phyloP scores from a whole-genome alignment of 2,888 invertebrate genomes.

The Achlya flavicornis region DNA sequence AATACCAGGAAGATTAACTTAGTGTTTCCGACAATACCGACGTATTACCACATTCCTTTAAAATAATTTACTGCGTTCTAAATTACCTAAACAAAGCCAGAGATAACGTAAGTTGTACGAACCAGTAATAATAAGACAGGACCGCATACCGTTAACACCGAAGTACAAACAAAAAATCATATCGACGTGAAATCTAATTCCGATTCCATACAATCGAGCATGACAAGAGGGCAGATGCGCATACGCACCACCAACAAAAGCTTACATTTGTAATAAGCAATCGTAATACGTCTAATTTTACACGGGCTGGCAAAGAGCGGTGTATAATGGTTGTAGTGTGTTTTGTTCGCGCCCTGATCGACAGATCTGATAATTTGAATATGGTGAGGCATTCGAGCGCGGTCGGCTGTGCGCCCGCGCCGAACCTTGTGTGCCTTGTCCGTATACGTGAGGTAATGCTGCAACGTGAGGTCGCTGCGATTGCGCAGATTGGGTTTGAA shows the following conservation, averaged over 20 bases:
- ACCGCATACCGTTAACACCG: conserved; percentile 37
- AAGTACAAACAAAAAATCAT: conserved; percentile 44
- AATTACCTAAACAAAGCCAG: not conserved
- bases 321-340: conserved; percentile 42
- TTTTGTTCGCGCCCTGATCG: conserved; percentile 73
- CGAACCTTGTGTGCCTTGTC: not conserved
- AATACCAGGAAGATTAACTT: no score
- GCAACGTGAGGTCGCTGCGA: conserved; percentile 31
- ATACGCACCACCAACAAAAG: conserved; percentile 60
- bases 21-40: no score
- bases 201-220: conserved; percentile 64
- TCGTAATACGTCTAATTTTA: conserved; percentile 69
- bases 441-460: not conserved
- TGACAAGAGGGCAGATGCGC: conserved; percentile 66
- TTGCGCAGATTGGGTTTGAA: conserved; percentile 36
- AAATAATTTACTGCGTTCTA: not conserved
- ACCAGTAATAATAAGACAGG: conserved; percentile 19
- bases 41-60: not conserved
- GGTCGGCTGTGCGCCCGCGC: conserved; percentile 28
- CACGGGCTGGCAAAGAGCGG: conserved; percentile 34
- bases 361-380: conserved; percentile 81
- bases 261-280: conserved; percentile 59
- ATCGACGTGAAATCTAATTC: conserved; percentile 69
- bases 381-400: conserved; percentile 71
- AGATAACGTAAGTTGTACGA: not conserved